phyloP scores from a whole-genome alignment of 2,888 invertebrate species.

The Philonicus albiceps region DNA sequence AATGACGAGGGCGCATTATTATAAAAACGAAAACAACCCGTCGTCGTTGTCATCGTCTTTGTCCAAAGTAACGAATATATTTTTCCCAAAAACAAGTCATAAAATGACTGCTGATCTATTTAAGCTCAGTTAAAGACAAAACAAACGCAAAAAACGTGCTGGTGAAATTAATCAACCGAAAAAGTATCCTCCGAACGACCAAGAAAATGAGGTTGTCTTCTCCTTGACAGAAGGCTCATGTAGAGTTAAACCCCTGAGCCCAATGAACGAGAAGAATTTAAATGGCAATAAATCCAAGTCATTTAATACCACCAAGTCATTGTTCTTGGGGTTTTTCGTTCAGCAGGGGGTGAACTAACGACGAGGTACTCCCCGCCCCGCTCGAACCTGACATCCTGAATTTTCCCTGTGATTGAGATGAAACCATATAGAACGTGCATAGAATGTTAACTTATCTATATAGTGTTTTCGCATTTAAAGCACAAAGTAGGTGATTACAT shows the following conservation, averaged over 20 bases:
- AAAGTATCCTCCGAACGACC: slow-evolving; percentile 12
- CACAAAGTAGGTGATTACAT: neutral
- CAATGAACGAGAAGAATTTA: slow-evolving; percentile 64
- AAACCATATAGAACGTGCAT: neutral
- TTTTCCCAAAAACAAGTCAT: neutral
- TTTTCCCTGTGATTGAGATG: slow-evolving; percentile 15
- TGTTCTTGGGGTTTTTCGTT: slow-evolving; percentile 36
- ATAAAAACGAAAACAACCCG: neutral
- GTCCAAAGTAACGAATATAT: neutral
- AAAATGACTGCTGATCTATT: slow-evolving; percentile 3
- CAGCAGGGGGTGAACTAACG: slow-evolving; percentile 27
- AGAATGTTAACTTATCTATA: slow-evolving; percentile 1
- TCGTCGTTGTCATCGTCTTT: too few species aligned
- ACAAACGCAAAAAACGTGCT: slow-evolving; percentile 20
- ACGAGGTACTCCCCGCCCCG: neutral
- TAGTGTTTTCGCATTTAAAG: neutral
- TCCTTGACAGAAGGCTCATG: slow-evolving; percentile 1
- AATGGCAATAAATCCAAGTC: slow-evolving; percentile 56
- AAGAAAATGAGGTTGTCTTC: slow-evolving; percentile 36
- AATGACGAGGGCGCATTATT: neutral
- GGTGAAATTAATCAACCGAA: slow-evolving; percentile 19
- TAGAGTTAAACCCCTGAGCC: slow-evolving; percentile 48
- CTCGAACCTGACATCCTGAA: neutral
- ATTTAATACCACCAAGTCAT: slow-evolving; percentile 28
- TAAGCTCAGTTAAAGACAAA: neutral